Base-by-base conservation (phyloP, 2,113 vertebrate species). In the Rhinichthys klamathensis region DNA sequence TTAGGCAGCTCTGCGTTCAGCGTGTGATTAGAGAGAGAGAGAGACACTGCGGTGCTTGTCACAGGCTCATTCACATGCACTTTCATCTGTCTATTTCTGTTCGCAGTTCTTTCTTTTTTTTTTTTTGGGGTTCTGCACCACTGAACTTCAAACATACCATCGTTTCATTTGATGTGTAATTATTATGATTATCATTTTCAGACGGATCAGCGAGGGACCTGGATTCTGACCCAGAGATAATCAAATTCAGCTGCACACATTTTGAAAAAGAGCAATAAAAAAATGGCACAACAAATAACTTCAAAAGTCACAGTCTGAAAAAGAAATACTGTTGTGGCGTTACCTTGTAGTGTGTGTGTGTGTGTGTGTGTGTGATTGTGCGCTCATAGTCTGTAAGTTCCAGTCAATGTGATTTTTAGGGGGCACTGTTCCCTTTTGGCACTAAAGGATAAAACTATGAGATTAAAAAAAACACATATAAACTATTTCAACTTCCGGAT, bases 311-410 rank as follows among this genome's bases (percentile, higher is more conserved):
- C 85, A 82, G 79, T 82, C 85, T 72, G 90, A n/a, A 76, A 80
- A 65, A 30, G 18, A 89, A 93, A 93, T 92, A 93, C 91, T 91
- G 90, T 89, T 86, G 69, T 38, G 91, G 89, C 82, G 87, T 82
- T 32, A 83, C 75, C 58, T 51, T 76, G 67, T 23, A 70, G 32
- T 32, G 80, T 30, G 49, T 41, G 8, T 41, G 30, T 30, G 8
- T 41, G 41, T 30, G 49, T 41, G 8, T 41, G 1, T 41, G 41
- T 60, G 58, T 25, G 38, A 18, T 60, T 72, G 54, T 73, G 54
- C 41, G 21, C 58, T 41, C 11, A 23, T 56, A 38, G 38, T 32
- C 6, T 87, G 54, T 35, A 81, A 41, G 82, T 78, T 38, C 27
- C 3, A 25, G 3, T 65, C 32, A 49, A 18, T 30, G 58, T 73